phyloP scores from a whole-genome alignment of 2,113 vertebrate genomes.

The Rhinichthys klamathensis region DNA sequence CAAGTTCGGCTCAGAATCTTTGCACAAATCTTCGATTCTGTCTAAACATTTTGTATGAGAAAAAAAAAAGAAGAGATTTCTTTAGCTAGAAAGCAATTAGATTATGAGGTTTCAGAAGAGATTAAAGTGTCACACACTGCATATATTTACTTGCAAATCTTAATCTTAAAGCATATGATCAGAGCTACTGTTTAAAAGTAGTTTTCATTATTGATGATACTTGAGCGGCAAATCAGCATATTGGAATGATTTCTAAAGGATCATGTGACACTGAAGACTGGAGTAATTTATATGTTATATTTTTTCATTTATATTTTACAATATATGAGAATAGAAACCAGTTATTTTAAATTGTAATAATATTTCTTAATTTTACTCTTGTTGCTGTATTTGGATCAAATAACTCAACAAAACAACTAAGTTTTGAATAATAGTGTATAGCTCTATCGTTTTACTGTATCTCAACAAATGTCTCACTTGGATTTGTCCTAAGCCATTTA shows the following conservation, averaged over 20 bases:
- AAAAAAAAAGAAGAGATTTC: not conserved
- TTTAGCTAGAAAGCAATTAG: not conserved
- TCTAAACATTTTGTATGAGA: not conserved
- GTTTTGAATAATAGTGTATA: too few species aligned
- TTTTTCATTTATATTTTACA: not conserved
- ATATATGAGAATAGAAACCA: not conserved
- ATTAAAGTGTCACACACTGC: too few species aligned
- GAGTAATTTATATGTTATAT: too few species aligned
- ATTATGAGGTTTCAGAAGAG: not conserved
- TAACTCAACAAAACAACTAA: too few species aligned
- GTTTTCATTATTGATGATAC: not conserved
- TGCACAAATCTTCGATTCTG: not conserved
- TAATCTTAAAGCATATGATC: not conserved
- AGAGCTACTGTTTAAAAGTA: not conserved
- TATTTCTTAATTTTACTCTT: not conserved
- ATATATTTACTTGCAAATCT: too few species aligned
- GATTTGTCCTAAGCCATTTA: not conserved
- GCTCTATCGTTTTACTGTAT: too few species aligned
- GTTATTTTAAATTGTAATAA: not conserved
- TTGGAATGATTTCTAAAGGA: not conserved
- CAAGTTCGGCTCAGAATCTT: conserved; percentile 24
- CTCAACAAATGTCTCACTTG: not conserved
- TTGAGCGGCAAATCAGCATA: not conserved
- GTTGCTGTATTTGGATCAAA: not conserved
- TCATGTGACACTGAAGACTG: not conserved